These are phyloP conservation scores for Andrena minutula DNA, from an alignment of 2,888 invertebrate genomes.

Conservation along the genomic window DNA sequence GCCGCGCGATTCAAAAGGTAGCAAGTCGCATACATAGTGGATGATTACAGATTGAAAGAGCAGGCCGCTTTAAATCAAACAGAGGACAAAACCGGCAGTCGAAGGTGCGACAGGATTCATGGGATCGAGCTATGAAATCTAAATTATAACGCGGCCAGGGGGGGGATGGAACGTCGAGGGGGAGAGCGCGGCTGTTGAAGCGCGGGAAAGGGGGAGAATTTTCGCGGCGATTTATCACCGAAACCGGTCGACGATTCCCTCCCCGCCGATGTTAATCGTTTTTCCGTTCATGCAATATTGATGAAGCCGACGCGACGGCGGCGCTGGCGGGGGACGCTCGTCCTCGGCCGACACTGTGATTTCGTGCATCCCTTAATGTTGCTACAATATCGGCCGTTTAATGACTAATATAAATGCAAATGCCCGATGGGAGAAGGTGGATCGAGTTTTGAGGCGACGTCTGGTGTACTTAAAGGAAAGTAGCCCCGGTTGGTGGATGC, in stretches of 20 bases:
- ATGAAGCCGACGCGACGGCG: neutral
- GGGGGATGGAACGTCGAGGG: neutral
- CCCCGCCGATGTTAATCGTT: constrained; percentile 19
- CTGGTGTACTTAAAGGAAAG: constrained; percentile 35
- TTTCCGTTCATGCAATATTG: constrained; percentile 43
- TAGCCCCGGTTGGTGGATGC: constrained; percentile 11
- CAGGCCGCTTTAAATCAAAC: neutral
- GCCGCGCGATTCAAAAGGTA: too few relatives aligned
- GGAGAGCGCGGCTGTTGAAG: neutral
- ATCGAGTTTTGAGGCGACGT: constrained; percentile 20
- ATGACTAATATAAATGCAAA: constrained; percentile 64
- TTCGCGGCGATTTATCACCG: constrained; percentile 21
- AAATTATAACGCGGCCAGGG: neutral
- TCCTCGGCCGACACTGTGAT: constrained; percentile 15
- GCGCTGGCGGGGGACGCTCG: neutral
- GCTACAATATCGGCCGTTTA: constrained; percentile 48
- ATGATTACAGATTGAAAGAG: too few relatives aligned
- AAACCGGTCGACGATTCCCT: constrained; percentile 31
- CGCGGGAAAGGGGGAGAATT: constrained; percentile 2
- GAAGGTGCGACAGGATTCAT: neutral
- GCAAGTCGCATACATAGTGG: too few relatives aligned
- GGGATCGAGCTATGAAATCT: neutral
- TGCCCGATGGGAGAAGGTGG: constrained; percentile 1
- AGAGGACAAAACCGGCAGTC: neutral
- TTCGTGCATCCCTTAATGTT: constrained; percentile 43